Base-by-base conservation (phyloP, 2,797 vertebrate genomes). In the Euthynnus affinis region DNA sequence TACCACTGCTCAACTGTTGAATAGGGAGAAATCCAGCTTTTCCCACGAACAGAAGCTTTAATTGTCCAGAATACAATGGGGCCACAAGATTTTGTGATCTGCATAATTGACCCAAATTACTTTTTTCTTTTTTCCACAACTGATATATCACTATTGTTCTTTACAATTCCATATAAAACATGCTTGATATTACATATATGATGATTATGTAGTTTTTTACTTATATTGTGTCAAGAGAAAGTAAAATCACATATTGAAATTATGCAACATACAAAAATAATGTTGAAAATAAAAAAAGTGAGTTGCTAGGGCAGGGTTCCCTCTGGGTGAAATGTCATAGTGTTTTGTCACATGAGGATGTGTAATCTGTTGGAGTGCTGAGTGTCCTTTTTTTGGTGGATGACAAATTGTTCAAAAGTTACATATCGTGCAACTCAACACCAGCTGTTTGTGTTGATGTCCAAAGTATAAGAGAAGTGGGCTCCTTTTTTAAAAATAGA, bases 341-440 rank as follows among this genome's bases (percentile, higher is more conserved):
- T 48, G 71, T n/a, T 68, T 56, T 46, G 70, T 88, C 84, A 86
- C 78, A 83, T 77, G 84, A 82, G 60, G 77, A 55, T 83, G 46
- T 76, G 75, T 70, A 75, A 76, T 71, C 49, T 42, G 18, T 48
- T 49, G 67, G 84, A 76, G 46, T 72, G 75, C 82, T 84, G 86
- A 88, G 74, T 49, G 9, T 20, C 20, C 53, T 71, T 78, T 82
- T 64, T 86, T 70, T 61, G 46, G 56, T 13, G 0, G 52, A 40
- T 79, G 77, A 80, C 66, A 37, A 55, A 85, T 52, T 58, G 40
- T 71, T 81, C 27, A 71, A 57, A 80, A 22, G 46, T 67, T 71
- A 60, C 53, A 23, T 48, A 51, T 74, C 20, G 18, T 56, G 61
- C 34, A 71, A 59, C 25, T 52, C 20, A 23, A 51, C 59, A 46